phyloP scores from a whole-genome alignment of 2,113 vertebrate species.

The Halichoeres trimaculatus region DNA sequence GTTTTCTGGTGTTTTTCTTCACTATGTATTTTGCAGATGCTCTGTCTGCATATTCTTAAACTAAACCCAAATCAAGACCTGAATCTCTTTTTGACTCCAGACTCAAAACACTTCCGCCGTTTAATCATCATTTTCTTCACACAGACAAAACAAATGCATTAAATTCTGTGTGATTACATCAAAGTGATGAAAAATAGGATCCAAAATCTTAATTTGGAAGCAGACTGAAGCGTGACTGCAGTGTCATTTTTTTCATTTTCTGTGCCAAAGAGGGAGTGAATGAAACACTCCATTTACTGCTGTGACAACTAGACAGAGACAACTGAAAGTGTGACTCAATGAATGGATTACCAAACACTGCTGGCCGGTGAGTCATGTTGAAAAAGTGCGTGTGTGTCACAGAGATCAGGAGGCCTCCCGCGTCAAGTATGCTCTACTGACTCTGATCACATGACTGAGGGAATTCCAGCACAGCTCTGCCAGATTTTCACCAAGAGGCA shows the following conservation, averaged over 20 bases:
- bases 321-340: slow-evolving; percentile 9
- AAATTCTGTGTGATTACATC: no score
- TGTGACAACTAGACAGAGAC: not conserved
- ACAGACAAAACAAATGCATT: no score
- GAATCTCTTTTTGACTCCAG: no score
- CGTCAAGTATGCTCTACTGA: slow-evolving; percentile 57
- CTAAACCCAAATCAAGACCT: not conserved
- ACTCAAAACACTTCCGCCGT: no score
- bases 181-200: no score
- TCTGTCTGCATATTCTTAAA: not conserved
- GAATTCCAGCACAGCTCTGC: slow-evolving; percentile 62
- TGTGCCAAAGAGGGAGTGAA: not conserved
- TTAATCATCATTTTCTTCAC: no score
- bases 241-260: not conserved
- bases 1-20: not conserved
- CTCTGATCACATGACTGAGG: slow-evolving; percentile 75
- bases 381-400: slow-evolving; percentile 15
- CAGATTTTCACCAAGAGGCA: slow-evolving; percentile 30
- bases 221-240: not conserved
- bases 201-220: no score
- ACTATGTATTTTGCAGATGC: not conserved
- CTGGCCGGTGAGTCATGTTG: slow-evolving; percentile 50
- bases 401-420: slow-evolving; percentile 35
- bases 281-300: not conserved
- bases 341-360: slow-evolving; percentile 6